These are phyloP conservation scores for Prosopocoilus inquinatus DNA, from an alignment of 2,888 invertebrate species.

Conservation along the genomic window DNA sequence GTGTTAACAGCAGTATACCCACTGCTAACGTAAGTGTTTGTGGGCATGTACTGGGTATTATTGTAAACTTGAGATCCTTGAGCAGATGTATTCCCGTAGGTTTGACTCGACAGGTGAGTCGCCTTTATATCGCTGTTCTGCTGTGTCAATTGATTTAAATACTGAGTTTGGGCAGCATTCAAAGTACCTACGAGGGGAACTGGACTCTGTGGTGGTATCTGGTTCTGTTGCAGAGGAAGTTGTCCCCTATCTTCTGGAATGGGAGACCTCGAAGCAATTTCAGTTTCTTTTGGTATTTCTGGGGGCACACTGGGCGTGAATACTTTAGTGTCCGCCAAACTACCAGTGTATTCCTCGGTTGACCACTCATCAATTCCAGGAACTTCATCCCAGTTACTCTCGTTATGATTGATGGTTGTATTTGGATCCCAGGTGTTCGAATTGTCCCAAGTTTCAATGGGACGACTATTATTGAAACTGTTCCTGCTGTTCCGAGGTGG, in stretches of 20 bases:
- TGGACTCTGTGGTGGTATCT: slow-evolving; percentile 35
- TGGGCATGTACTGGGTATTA: slow-evolving; percentile 32
- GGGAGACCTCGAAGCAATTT: slow-evolving; percentile 6
- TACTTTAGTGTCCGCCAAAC: slow-evolving; percentile 91
- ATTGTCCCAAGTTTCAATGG: slow-evolving; percentile 62
- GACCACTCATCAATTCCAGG: slow-evolving; percentile 59
- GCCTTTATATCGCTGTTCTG: slow-evolving; percentile 45
- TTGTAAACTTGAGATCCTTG: slow-evolving; percentile 22
- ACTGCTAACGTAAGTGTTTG: slow-evolving; percentile 35
- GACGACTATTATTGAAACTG: slow-evolving; percentile 38
- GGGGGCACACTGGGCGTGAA: slow-evolving; percentile 69
- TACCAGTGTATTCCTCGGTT: slow-evolving; percentile 90
- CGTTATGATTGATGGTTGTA: slow-evolving; percentile 39
- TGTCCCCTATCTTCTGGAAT: slow-evolving; percentile 12
- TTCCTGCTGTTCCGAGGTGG: slow-evolving; percentile 16
- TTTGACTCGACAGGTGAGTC: slow-evolving; percentile 23
- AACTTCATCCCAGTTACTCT: slow-evolving; percentile 73
- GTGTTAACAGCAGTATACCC: slow-evolving; percentile 31
- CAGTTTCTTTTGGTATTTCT: slow-evolving; percentile 30
- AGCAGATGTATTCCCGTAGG: slow-evolving; percentile 30
- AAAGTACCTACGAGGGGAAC: slow-evolving; percentile 51
- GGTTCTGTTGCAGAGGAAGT: slow-evolving; percentile 11
- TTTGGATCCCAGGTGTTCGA: slow-evolving; percentile 45
- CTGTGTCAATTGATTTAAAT: slow-evolving; percentile 59
- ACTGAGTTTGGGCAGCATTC: slow-evolving; percentile 60